Evolutionary conservation across 2,797 vertebrate genomes (phyloP).

Genomic region (Smutsia temminckii): DNA sequence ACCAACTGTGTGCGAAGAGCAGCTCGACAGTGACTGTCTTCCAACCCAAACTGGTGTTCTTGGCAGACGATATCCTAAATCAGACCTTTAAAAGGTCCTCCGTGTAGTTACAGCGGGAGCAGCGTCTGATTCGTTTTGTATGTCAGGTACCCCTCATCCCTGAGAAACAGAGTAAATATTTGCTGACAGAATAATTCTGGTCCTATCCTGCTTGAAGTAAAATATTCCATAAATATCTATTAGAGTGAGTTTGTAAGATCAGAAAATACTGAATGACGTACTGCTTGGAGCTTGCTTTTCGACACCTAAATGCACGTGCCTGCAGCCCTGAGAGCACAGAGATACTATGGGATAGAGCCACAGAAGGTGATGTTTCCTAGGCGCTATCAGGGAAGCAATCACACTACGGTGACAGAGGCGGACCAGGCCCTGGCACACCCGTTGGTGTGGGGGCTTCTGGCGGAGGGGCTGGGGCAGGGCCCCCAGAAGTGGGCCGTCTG

Average conservation of each 20-base stretch:
- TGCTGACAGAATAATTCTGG: not conserved
- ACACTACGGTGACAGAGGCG: not conserved
- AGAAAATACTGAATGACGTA: rapidly evolving
- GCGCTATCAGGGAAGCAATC: not conserved
- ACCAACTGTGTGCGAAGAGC: not conserved
- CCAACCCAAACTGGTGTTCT: not conserved
- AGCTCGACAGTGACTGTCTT: not conserved
- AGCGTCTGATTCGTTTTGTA: not conserved
- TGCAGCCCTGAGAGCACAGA: no score
- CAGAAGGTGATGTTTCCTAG: no score
- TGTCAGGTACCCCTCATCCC: not conserved
- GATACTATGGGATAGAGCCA: rapidly evolving
- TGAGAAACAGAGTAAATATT: not conserved
- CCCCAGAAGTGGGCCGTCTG: rapidly evolving
- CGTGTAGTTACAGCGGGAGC: rapidly evolving
- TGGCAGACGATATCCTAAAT: not conserved
- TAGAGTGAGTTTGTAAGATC: not conserved
- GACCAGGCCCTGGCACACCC: no score
- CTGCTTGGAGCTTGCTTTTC: not conserved
- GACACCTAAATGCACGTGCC: rapidly evolving
- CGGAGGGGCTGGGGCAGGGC: no score
- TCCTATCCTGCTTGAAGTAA: not conserved
- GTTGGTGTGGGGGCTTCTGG: no score
- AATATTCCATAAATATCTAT: no score
- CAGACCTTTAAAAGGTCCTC: not conserved